These are phyloP conservation scores for Cryptocephalus primarius DNA, from an alignment of 2,888 invertebrate genomes.

Conservation along the genomic window DNA sequence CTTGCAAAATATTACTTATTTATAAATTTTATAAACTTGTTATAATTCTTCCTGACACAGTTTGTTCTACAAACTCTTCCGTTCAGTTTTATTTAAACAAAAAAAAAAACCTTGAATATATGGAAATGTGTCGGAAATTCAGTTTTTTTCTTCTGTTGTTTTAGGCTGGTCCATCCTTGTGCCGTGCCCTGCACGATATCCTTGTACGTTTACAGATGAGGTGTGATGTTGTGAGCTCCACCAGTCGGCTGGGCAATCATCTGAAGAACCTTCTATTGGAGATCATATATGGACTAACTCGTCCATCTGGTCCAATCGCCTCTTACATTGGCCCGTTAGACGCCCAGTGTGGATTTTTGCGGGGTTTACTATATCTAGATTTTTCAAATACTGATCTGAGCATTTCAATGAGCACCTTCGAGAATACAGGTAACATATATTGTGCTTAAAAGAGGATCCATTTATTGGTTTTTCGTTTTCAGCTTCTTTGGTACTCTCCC, in stretches of 20 bases:
- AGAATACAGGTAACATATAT: slow-evolving; percentile 46
- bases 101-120: no score
- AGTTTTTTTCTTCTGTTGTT: slow-evolving; percentile 8
- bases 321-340: slow-evolving; percentile 59
- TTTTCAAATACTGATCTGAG: slow-evolving; percentile 59
- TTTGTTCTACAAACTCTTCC: no score
- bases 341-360: slow-evolving; percentile 62
- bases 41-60: no score
- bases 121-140: no score
- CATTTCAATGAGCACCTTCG: slow-evolving; percentile 61
- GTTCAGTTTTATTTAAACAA: no score
- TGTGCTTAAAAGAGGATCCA: not conserved
- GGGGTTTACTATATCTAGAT: slow-evolving; percentile 52
- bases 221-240: slow-evolving; percentile 47
- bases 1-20: no score
- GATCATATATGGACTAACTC: slow-evolving; percentile 60
- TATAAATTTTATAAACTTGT: no score
- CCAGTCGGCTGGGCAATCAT: slow-evolving; percentile 43
- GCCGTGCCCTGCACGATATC: slow-evolving; percentile 61
- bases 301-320: slow-evolving; percentile 51
- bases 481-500: slow-evolving; percentile 36
- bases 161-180: slow-evolving; percentile 67
- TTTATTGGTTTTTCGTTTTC: slow-evolving; percentile 4
- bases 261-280: slow-evolving; percentile 57
- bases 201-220: slow-evolving; percentile 56